These are phyloP conservation scores for Strigops habroptila DNA, from an alignment of 2,113 vertebrate genomes.

Conservation along the genomic window DNA sequence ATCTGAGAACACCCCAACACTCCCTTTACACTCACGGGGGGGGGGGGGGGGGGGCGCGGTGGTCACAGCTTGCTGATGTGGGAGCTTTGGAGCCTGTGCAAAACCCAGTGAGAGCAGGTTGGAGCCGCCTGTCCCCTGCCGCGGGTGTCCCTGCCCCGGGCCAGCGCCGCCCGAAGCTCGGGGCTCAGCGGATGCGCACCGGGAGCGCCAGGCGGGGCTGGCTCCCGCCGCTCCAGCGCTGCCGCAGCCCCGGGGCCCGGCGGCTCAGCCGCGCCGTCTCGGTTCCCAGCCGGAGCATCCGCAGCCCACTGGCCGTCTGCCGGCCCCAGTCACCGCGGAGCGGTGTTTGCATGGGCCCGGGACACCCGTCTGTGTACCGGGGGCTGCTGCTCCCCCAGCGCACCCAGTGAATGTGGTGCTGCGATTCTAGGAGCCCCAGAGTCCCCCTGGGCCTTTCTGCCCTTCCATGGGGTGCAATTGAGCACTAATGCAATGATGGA, in stretches of 20 bases:
- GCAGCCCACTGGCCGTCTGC: no score
- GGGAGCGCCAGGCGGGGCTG: neutral
- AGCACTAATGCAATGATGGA: neutral
- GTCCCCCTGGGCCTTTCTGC: neutral
- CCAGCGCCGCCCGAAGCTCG: neutral
- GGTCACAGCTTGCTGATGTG: neutral
- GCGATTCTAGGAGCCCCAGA: neutral
- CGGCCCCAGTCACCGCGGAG: neutral
- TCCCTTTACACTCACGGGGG: neutral
- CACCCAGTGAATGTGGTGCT: no score
- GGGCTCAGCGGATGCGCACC: neutral
- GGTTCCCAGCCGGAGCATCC: no score
- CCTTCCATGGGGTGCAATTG: neutral
- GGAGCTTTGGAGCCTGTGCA: neutral
- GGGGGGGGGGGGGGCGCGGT: neutral
- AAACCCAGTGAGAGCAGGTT: neutral
- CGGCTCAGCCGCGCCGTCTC: no score
- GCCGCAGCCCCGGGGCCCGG: no score
- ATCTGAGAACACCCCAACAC: accelerated
- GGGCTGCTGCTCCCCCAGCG: neutral
- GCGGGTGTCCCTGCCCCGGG: neutral
- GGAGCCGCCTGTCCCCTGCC: neutral
- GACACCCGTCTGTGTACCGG: accelerated
- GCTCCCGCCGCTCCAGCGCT: no score
- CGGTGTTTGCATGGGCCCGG: neutral